Conservation (phyloP, 2,888 invertebrate genomes). For the Axea sp. region DNA sequence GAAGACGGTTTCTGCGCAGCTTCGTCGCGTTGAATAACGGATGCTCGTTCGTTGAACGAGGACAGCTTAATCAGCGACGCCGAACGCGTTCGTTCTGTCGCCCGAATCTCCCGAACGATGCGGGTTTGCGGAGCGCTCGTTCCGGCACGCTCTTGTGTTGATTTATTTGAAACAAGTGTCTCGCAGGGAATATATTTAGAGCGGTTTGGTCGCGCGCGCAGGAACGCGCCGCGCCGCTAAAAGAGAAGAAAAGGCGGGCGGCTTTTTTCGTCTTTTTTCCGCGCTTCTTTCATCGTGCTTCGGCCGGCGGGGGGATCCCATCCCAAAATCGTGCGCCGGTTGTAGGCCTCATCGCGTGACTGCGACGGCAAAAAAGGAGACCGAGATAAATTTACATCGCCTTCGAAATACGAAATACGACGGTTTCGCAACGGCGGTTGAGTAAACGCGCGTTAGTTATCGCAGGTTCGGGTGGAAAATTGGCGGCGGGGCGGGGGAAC, state of each 20-base stretch:
- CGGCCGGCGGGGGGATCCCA: slow-evolving; percentile 31
- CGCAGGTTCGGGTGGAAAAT: slow-evolving; percentile 54
- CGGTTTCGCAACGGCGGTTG: slow-evolving; percentile 53
- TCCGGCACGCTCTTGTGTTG: slow-evolving; percentile 61
- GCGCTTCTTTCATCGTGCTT: slow-evolving; percentile 43
- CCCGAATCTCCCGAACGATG: slow-evolving; percentile 35
- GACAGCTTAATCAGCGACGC: too few relatives aligned
- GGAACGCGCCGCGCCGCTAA: slow-evolving; percentile 43
- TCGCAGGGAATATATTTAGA: slow-evolving; percentile 74
- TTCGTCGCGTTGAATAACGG: too few relatives aligned
- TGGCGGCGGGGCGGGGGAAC: slow-evolving; percentile 22
- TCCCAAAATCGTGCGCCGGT: slow-evolving; percentile 37
- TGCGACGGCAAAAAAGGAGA: slow-evolving; percentile 47
- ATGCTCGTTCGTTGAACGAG: too few relatives aligned
- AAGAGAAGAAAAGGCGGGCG: slow-evolving; percentile 39
- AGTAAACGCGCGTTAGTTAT: slow-evolving; percentile 57
- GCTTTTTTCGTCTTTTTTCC: slow-evolving; percentile 46
- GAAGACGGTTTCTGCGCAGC: too few relatives aligned
- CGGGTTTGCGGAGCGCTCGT: slow-evolving; percentile 51
- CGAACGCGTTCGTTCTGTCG: too few relatives aligned
- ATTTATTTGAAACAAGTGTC: slow-evolving; percentile 78
- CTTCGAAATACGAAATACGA: slow-evolving; percentile 53
- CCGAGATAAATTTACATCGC: slow-evolving; percentile 59
- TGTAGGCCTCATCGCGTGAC: slow-evolving; percentile 52
- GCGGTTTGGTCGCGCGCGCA: slow-evolving; percentile 62